Conservation (phyloP, 2,797 vertebrate species). For the Sebastes minor region DNA sequence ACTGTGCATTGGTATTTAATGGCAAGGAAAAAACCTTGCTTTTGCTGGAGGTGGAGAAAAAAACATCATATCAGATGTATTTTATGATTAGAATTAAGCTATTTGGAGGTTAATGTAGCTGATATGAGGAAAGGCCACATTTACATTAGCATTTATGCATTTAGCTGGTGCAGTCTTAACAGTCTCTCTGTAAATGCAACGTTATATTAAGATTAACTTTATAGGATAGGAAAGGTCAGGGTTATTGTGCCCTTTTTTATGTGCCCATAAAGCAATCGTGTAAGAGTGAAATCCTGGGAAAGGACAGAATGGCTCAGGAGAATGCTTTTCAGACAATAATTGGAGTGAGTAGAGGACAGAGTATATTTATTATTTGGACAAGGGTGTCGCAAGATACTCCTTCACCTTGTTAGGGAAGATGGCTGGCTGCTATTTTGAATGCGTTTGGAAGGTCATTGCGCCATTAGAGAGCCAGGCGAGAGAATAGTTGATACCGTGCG, state of each 20-base stretch:
- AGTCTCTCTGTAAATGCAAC: background rate
- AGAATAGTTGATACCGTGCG: constrained; percentile 7
- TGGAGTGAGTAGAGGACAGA: background rate
- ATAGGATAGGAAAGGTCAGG: background rate
- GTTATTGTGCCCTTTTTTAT: background rate
- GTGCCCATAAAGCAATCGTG: background rate
- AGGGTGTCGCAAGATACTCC: background rate
- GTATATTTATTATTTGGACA: background rate
- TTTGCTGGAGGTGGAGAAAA: background rate
- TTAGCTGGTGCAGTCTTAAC: background rate
- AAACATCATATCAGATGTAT: background rate
- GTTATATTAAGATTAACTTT: background rate
- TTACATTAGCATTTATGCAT: background rate
- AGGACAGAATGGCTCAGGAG: background rate
- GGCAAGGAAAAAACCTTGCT: background rate
- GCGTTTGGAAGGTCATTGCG: constrained; percentile 37
- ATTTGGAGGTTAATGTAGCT: background rate
- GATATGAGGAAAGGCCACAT: background rate
- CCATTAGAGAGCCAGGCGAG: constrained; percentile 17
- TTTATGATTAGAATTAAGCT: background rate
- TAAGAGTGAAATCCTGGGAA: background rate
- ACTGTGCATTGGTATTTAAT: background rate
- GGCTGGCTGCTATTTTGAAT: constrained; percentile 6
- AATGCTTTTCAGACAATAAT: background rate
- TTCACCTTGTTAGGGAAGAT: constrained; percentile 13